phyloP scores from a whole-genome alignment of 2,113 vertebrate genomes.

The Seriola quinqueradiata region DNA sequence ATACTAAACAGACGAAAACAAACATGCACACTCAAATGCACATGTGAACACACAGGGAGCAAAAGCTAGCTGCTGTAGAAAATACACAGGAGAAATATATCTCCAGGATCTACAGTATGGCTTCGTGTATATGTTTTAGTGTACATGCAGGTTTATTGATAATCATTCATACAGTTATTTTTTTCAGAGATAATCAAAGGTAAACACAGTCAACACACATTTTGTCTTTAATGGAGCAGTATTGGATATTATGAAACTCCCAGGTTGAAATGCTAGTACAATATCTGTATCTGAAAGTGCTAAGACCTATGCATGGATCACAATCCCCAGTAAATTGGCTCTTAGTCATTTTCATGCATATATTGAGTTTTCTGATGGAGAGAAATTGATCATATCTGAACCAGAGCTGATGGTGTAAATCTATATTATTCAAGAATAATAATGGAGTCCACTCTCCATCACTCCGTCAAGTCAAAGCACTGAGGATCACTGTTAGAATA shows the following conservation, averaged over 20 bases:
- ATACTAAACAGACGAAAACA: constrained; percentile 21
- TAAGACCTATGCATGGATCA: neutral
- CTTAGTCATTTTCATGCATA: constrained; percentile 8
- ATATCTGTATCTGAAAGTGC: neutral
- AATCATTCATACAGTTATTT: no score
- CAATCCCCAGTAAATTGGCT: neutral
- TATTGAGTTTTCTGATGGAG: constrained; percentile 2
- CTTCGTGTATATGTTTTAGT: neutral
- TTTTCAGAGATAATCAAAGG: no score
- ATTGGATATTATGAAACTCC: neutral
- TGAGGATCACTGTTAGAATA: neutral
- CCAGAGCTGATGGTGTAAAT: constrained; percentile 16
- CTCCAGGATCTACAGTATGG: neutral
- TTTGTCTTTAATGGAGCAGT: neutral
- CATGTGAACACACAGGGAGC: neutral
- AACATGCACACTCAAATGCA: constrained; percentile 12
- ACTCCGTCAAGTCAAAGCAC: constrained; percentile 3
- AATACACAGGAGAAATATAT: neutral
- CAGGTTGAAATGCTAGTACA: neutral
- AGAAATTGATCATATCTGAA: constrained; percentile 14
- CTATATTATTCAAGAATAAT: constrained; percentile 10
- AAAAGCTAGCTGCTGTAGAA: neutral
- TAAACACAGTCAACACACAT: neutral
- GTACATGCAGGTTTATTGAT: neutral
- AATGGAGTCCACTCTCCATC: neutral